Percentiles rank a stretch among this genome's conserved stretches.
These are phyloP conservation scores for Marcusenius ussheri DNA, from an alignment of 2,113 vertebrate species.

Conservation along the genomic window DNA sequence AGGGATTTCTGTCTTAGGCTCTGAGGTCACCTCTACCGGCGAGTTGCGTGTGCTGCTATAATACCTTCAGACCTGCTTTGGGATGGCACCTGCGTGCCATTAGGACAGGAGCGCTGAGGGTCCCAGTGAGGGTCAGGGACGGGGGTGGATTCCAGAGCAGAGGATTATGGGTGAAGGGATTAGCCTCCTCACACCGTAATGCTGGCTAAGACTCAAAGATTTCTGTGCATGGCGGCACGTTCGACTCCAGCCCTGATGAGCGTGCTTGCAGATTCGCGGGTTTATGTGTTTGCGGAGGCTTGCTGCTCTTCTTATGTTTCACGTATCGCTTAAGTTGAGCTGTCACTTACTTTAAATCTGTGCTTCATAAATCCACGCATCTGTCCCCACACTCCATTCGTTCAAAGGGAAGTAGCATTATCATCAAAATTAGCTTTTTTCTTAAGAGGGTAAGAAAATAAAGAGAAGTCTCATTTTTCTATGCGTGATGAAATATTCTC, in stretches of 20 bases:
- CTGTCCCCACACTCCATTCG: background rate
- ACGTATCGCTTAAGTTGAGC: background rate
- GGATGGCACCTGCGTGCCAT: background rate
- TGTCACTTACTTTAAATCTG: background rate
- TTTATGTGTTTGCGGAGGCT: background rate
- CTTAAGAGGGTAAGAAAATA: background rate
- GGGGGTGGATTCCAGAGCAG: background rate
- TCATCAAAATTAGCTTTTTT: background rate
- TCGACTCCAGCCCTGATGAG: background rate
- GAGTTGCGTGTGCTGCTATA: conserved; percentile 10
- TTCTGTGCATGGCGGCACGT: background rate
- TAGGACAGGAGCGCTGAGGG: background rate
- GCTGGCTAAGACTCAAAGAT: background rate
- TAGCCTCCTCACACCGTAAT: background rate
- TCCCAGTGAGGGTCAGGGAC: background rate
- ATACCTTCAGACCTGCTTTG: conserved; percentile 23
- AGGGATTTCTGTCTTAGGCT: conserved; percentile 23
- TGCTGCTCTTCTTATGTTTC: background rate
- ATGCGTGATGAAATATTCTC: background rate
- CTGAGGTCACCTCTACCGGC: conserved; percentile 12
- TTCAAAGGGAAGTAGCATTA: background rate
- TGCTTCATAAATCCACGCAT: background rate
- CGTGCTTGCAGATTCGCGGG: background rate
- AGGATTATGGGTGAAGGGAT: background rate
- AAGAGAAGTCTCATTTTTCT: background rate